phyloP scores from a whole-genome alignment of 2,113 vertebrate species.

The Callipepla californica region DNA sequence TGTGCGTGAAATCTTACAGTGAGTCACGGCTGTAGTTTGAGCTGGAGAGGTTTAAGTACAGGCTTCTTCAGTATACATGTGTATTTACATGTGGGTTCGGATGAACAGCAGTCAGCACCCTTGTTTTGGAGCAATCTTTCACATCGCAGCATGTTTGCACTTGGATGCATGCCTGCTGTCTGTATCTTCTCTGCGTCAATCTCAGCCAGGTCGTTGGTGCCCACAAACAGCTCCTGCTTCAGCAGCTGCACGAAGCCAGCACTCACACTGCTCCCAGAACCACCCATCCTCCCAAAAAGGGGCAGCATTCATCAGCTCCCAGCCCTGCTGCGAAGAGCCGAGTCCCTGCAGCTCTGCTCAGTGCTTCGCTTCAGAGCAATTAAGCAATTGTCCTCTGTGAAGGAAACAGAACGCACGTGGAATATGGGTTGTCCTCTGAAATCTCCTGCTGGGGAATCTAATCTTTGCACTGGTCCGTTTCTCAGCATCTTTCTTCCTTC shows the following conservation, averaged over 20 bases:
- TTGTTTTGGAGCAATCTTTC: background rate
- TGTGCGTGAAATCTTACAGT: background rate
- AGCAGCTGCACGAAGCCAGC: slow-evolving; percentile 49
- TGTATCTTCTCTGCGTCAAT: background rate
- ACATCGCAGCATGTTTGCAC: too few species aligned
- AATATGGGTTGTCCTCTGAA: fast-evolving
- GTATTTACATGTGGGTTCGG: background rate
- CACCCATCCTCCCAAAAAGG: slow-evolving; percentile 31
- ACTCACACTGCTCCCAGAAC: background rate
- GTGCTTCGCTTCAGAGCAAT: background rate
- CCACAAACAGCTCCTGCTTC: slow-evolving; percentile 62
- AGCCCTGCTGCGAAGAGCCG: background rate
- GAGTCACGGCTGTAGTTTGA: background rate
- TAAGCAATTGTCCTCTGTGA: background rate
- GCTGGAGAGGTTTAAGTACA: background rate
- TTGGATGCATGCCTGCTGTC: fast-evolving
- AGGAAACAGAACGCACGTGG: background rate
- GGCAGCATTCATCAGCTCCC: background rate
- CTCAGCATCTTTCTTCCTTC: background rate
- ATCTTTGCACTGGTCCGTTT: background rate
- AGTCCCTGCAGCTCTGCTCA: background rate
- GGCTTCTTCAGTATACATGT: background rate
- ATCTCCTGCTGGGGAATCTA: background rate
- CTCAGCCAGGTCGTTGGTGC: slow-evolving; percentile 16
- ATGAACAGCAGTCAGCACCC: background rate